Evolutionary conservation across 2,113 vertebrate genomes (phyloP), one percentile per base, ranked within the genome.

Genomic region (Albula glossodonta): DNA sequence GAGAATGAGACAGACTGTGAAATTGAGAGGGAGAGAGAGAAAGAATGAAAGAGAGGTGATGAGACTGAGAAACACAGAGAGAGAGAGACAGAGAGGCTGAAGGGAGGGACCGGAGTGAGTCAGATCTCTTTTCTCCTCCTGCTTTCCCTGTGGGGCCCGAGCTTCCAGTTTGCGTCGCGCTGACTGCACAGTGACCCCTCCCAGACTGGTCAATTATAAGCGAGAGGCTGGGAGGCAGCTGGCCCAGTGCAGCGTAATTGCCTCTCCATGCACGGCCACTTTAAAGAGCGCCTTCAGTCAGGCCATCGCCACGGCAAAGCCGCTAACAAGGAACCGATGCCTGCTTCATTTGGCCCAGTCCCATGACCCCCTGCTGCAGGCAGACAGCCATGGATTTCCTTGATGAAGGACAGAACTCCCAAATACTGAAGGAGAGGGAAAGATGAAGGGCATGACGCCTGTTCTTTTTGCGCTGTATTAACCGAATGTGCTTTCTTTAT

Each of bases 341-440:
- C 53, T 51, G 52, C 57, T 57, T 82, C n/a, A 82, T 82, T 82
- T 31, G 52, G 51, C 51, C 51, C 81, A 57, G 7, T 52, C n/a
- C 22, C 15, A 7, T 57, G 51, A 80, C 79, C 17, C 48, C 17
- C 41, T 13, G 7, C 48, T 25, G 78, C 31, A 13, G 22, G 17
- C 79, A 22, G 49, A 80, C 22, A 9, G 5, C 22, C 6, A n/a
- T n/a, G 2, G 70, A 7, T 31, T 11, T 74, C 22, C 5, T n/a
- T 10, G 70, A 74, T 22, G 70, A 74, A 74, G n/a, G n/a, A 31
- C 70, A 74, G 22, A 31, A 6, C 63, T 70, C 63, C 63, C 63
- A 8, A n/a, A 70, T n/a, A 22, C 3, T 3, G 22, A 70, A n/a
- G 5, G n/a, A 8, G 31, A 10, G 8, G 22, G 11, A 31, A 74